phyloP scores from a whole-genome alignment of 2,888 invertebrate genomes.

The Amiota communis region DNA sequence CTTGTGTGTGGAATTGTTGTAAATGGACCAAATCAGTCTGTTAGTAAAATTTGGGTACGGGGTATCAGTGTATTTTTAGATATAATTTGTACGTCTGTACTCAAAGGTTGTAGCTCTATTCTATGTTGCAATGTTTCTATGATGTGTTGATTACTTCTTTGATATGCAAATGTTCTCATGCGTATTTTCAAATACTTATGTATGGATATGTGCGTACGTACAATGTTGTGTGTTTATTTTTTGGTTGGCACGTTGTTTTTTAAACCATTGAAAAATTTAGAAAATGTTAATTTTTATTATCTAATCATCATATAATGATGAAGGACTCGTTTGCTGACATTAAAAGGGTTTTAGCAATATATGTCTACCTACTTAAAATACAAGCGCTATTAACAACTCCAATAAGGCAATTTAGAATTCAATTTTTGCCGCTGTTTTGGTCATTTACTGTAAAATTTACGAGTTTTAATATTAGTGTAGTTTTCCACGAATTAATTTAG shows the following conservation, averaged over 20 bases:
- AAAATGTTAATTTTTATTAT: constrained; percentile 43
- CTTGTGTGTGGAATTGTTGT: constrained; percentile 32
- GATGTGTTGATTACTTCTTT: constrained; percentile 67
- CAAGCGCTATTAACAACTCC: constrained; percentile 49
- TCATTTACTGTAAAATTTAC: constrained; percentile 64
- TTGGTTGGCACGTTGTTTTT: not conserved
- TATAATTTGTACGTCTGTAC: constrained; percentile 26
- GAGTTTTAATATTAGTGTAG: constrained; percentile 56
- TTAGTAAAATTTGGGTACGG: constrained; percentile 41
- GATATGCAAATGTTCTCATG: constrained; percentile 59
- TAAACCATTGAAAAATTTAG: too few relatives aligned
- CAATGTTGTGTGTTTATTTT: not conserved
- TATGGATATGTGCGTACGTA: not conserved
- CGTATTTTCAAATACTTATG: not conserved
- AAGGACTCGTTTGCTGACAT: constrained; percentile 40
- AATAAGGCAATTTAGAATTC: constrained; percentile 37
- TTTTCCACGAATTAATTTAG: too few relatives aligned
- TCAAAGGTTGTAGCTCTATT: constrained; percentile 27
- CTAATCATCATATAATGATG: constrained; percentile 46
- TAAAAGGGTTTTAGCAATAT: constrained; percentile 53
- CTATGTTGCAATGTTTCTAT: constrained; percentile 47
- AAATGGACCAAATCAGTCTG: constrained; percentile 59
- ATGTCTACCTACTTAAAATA: constrained; percentile 41
- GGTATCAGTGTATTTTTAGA: constrained; percentile 39
- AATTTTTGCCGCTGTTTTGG: constrained; percentile 43